Evolutionary conservation across 2,113 vertebrate genomes (phyloP).

Genomic region (Zootoca vivipara): DNA sequence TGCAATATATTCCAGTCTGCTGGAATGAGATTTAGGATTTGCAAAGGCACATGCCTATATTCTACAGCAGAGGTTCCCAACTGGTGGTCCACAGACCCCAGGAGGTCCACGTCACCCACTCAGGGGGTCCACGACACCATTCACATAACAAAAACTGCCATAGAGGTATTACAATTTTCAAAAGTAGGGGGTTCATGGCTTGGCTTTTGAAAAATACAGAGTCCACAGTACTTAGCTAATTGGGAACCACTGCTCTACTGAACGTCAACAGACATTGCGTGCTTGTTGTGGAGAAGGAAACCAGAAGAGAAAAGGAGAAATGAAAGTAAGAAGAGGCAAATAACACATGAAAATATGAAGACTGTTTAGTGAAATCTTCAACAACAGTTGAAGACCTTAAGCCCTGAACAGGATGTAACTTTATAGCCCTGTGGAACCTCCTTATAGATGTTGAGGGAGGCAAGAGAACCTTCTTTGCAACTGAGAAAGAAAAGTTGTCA

Average conservation of each 20-base stretch:
- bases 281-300: conserved; percentile 47
- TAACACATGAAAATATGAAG: conserved; percentile 44
- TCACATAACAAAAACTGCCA: too few species aligned
- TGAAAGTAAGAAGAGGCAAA: conserved; percentile 41
- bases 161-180: too few species aligned
- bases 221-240: too few species aligned
- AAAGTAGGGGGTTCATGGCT: too few species aligned
- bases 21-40: conserved; percentile 4
- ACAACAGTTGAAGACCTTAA: not conserved
- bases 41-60: not conserved
- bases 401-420: conserved; percentile 63
- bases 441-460: not conserved
- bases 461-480: conserved; percentile 18
- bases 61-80: not conserved
- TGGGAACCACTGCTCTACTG: not conserved
- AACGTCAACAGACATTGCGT: conserved; percentile 11
- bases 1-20: fast-evolving
- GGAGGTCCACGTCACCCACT: too few species aligned
- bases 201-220: too few species aligned
- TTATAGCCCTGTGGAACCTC: conserved; percentile 58
- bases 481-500: conserved; percentile 45
- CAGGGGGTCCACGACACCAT: too few species aligned
- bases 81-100: too few species aligned
- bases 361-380: conserved; percentile 35
- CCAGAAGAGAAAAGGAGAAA: conserved; percentile 63